Evolutionary conservation across 2,888 invertebrate species (phyloP).

Genomic region (Drosophila anomelani): DNA sequence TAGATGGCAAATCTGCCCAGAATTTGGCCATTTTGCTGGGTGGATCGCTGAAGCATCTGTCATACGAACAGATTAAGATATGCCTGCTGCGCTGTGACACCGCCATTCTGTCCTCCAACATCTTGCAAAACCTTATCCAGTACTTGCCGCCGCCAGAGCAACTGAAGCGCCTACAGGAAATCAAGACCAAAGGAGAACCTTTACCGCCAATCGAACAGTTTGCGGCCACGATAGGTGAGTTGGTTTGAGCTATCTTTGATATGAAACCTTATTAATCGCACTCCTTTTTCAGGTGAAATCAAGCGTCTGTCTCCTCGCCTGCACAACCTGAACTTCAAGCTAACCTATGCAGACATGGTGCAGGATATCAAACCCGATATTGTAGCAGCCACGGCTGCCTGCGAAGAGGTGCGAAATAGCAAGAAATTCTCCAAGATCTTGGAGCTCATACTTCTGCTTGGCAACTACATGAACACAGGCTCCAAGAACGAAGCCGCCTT

Average conservation of each 20-base stretch:
- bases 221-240: conserved; percentile 90
- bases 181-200: conserved; percentile 90
- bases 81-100: conserved; percentile 95
- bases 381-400: conserved; percentile 97
- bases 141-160: conserved; percentile 97
- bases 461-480: conserved; percentile 98
- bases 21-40: conserved; percentile 94
- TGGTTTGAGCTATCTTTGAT: fast-evolving
- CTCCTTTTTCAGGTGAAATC: conserved; percentile 87
- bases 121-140: conserved; percentile 95
- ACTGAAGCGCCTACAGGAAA: conserved; percentile 92
- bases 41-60: conserved; percentile 94
- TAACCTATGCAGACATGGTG: conserved; percentile 94
- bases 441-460: conserved; percentile 94
- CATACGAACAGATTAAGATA: conserved; percentile 91
- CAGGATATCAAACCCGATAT: conserved; percentile 88
- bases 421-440: conserved; percentile 95
- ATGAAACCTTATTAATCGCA: not conserved
- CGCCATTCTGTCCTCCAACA: conserved; percentile 92
- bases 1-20: conserved; percentile 97
- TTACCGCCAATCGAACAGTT: conserved; percentile 98
- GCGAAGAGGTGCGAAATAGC: conserved; percentile 95
- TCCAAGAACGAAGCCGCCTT: conserved; percentile 96
- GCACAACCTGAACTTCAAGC: conserved; percentile 95
- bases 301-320: conserved; percentile 94